Base-by-base conservation (phyloP, 2,113 vertebrate species). In the Elaphurus davidianus region DNA sequence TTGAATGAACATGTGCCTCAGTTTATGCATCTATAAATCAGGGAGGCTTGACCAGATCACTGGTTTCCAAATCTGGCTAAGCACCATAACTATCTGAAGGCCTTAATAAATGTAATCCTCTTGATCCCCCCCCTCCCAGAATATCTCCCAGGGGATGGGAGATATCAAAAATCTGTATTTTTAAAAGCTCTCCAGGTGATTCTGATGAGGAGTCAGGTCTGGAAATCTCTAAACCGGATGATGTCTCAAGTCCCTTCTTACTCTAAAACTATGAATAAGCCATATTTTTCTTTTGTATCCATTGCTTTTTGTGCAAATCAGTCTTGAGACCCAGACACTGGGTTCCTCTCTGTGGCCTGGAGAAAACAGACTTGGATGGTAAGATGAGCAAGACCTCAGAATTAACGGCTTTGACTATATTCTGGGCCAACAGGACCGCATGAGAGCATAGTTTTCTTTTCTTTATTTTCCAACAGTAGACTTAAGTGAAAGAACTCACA, bases 401-500 rank as follows among this genome's bases (percentile, higher is more conserved):
- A 96, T 93, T 54, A 97, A 96, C 90, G 62, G 30, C 33, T 94
- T 81, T 59, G 87, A 97, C 84, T 97, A 92, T 74, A 52, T 76
- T 92, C 88, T 88, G 52, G 81, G 95, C 87, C 96, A 95, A 92
- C 28, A 95, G 52, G 84, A 98, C 90, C 87, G 95, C 84, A 88
- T 78, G 36, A 95, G 55, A 97, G 84, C 25, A 16, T 13, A 30
- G 52, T 64, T 90, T 97, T 87, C 74, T 94, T 93, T 93, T 84
- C 95, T 95, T 96, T 94, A 67, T 97, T 97, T 96, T 97, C 94
- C 87, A 95, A 45, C 52, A 95, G 95, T 83, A 97, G 55, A 78
- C n/a, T 96, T 94, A 89, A 96, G 27, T 95, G 50, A 96, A 97
- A 95, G 79, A 91, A 60, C 33, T 94, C 52, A 89, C 86, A 84